Base-by-base conservation (phyloP, 1,140 invertebrate genomes). In the Dendrolimus punctatus region DNA sequence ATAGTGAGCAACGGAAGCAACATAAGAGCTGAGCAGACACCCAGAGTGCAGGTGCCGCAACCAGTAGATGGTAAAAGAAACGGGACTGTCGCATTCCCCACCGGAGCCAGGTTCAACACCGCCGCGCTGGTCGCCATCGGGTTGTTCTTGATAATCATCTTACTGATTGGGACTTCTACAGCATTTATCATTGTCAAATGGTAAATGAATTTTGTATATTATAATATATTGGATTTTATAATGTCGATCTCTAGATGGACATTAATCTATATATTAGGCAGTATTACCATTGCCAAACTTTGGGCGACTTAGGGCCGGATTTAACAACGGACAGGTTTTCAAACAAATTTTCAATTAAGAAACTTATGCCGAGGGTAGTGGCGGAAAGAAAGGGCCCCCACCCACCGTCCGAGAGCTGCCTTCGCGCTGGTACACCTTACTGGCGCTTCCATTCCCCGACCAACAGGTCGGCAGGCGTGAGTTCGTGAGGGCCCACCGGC, bases 391-490 rank as follows among this genome's bases (percentile, higher is more conserved):
- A 73, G 64, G 68, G 46, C 68, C 73, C 47, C 73, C 75, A 54
- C 75, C 81, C 50, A 68, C 77, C 51, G 76, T 74, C 41, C 72
- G 73, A 47, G 82, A 84, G 65, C 90, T 93, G 85, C 92, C 93
- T 37, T 93, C 93, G 57, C 89, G 94, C 70, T 96, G 94, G 95
- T 95, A 95, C 89, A 96, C 94, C 53, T 90, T 96, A 59, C 90
- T 96, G 83, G 95, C 95, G 57, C 90, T 96, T 68, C 95, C 95
- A 62, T 96, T 96, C 87, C 94, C 95, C 71, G 95, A 96, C 88
- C 95, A 96, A 89, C 95, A 95, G 80, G 92, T 96, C 68, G 95
- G 94, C 57, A 87, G 95, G 63, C 89, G 95, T 56, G 94, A 96
- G 84, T 93, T 95, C 76, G 91, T 91, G 55, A 91, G 94, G 57